A percentile compares a stretch with the other conserved stretches of the same genome.
Evolutionary conservation across 2,888 invertebrate species (phyloP).

Genomic region (Drosophila meridionalis): DNA sequence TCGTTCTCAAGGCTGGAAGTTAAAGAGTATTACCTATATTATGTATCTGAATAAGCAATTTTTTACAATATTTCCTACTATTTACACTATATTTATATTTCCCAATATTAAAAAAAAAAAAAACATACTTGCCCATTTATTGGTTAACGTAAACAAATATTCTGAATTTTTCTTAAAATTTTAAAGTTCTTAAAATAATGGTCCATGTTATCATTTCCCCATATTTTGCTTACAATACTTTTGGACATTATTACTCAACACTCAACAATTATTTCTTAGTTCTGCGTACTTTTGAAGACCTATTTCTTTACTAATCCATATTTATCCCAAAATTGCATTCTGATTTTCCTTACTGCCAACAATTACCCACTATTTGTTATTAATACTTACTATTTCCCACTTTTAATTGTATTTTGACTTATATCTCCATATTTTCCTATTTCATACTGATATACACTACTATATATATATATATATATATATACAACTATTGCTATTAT

Average conservation of each 20-base stretch:
- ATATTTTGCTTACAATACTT: not conserved
- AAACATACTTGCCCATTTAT: no score
- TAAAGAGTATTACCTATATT: not conserved
- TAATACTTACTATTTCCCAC: not conserved
- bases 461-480: no score
- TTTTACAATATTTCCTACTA: not conserved
- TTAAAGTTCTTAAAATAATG: not conserved
- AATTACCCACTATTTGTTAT: not conserved
- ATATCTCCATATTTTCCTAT: no score
- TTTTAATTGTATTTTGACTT: no score
- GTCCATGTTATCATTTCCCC: not conserved
- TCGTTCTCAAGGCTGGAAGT: conserved; percentile 87
- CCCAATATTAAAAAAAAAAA: no score
- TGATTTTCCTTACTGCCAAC: not conserved
- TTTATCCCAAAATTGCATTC: not conserved
- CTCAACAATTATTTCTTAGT: not conserved
- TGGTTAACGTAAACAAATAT: no score
- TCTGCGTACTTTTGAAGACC: no score
- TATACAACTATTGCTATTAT: no score
- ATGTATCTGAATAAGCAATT: not conserved
- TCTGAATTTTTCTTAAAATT: no score
- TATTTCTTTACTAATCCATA: not conserved
- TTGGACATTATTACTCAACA: no score
- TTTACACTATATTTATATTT: no score
- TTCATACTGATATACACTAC: no score